phyloP scores from a whole-genome alignment of 35 echinoderm and acorn worm species.

The Apostichopus parvimensis region DNA sequence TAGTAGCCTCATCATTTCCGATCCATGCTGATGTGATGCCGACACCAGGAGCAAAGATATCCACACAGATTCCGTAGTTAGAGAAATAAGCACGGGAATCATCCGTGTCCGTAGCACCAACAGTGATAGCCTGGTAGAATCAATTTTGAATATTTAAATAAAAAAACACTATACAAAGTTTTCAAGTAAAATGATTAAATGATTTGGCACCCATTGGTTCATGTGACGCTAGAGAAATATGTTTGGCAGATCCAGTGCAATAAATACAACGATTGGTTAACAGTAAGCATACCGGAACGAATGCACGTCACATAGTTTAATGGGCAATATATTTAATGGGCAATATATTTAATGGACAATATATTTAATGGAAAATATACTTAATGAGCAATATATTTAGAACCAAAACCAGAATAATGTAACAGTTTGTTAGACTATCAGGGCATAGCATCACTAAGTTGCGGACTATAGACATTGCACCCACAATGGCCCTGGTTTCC shows the following conservation, averaged over 20 bases:
- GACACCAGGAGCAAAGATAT: slow-evolving; percentile 34
- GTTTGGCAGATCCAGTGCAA: background rate
- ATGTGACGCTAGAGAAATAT: background rate
- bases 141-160: background rate
- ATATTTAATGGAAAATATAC: too few relatives aligned
- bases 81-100: slow-evolving; percentile 7
- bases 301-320: too few relatives aligned
- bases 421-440: too few relatives aligned
- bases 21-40: background rate
- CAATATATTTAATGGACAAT: too few relatives aligned
- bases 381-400: too few relatives aligned
- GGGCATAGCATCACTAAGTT: too few relatives aligned
- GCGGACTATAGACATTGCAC: too few relatives aligned
- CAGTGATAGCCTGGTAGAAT: slow-evolving; percentile 9
- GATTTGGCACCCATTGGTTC: background rate
- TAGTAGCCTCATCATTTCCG: background rate
- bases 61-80: slow-evolving; percentile 9
- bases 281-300: too few relatives aligned
- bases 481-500: too few relatives aligned
- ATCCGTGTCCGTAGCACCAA: background rate
- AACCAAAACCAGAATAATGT: too few relatives aligned
- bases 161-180: background rate
- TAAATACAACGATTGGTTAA: too few relatives aligned
- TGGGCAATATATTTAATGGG: too few relatives aligned
- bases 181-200: background rate